Percentiles rank a stretch among this genome's conserved stretches.
phyloP scores from a whole-genome alignment of 92 coral and sea anemone genomes.

The Phenganax stokvisi region DNA sequence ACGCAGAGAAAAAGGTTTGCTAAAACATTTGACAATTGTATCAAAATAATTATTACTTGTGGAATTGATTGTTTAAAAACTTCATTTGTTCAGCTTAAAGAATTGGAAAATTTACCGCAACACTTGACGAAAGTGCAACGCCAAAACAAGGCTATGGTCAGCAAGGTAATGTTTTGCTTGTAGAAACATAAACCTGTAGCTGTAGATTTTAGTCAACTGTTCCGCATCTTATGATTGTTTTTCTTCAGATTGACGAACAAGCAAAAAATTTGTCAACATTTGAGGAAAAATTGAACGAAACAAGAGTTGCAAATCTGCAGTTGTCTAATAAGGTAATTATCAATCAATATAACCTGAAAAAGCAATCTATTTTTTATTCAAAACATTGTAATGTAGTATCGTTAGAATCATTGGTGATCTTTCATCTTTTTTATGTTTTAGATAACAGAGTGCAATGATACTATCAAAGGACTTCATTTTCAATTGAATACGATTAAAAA shows the following conservation, averaged over 20 bases:
- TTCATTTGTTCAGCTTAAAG: neutral
- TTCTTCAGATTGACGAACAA: slow-evolving; percentile 30
- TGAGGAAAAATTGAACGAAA: slow-evolving; percentile 29
- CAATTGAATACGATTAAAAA: slow-evolving; percentile 33
- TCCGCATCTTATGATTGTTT: neutral
- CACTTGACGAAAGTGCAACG: slow-evolving; percentile 1
- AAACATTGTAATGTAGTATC: too few relatives aligned
- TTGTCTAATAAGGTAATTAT: slow-evolving; percentile 23
- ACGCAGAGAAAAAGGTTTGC: slow-evolving; percentile 25
- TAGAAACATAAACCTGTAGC: neutral
- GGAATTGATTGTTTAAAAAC: neutral
- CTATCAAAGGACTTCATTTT: slow-evolving; percentile 26
- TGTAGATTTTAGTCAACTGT: neutral
- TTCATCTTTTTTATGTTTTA: slow-evolving; percentile 3
- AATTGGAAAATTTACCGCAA: slow-evolving; percentile 6
- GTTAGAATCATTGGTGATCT: too few relatives aligned
- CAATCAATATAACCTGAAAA: neutral
- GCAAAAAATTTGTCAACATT: neutral
- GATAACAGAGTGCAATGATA: slow-evolving; percentile 20
- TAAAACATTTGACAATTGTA: neutral
- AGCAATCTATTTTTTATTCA: too few relatives aligned
- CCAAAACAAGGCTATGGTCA: slow-evolving; percentile 15
- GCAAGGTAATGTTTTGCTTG: neutral
- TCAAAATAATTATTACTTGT: neutral
- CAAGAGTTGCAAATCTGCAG: slow-evolving; percentile 10